These are phyloP conservation scores for Zaprionus taronus DNA, from an alignment of 1,140 invertebrate genomes.

Conservation along the genomic window DNA sequence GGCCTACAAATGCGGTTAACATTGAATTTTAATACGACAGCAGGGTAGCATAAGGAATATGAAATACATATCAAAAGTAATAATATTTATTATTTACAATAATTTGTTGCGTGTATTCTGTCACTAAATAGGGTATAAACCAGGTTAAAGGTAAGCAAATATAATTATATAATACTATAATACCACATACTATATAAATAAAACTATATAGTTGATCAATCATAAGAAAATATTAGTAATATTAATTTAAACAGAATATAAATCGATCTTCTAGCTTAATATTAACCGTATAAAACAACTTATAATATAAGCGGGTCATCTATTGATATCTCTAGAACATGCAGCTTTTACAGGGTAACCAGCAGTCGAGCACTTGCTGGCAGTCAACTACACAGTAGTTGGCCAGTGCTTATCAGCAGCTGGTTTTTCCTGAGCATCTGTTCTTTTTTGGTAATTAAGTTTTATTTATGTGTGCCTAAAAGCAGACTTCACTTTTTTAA, in stretches of 20 bases:
- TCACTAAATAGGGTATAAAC: not conserved
- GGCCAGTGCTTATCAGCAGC: slow-evolving; percentile 11
- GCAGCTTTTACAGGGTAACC: not conserved
- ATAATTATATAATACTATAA: too few species aligned
- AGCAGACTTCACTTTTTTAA: not conserved
- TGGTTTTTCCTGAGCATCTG: slow-evolving; percentile 55
- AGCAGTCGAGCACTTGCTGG: not conserved
- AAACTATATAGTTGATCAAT: too few species aligned
- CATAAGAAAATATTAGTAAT: too few species aligned
- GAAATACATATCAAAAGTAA: not conserved
- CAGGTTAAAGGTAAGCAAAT: too few species aligned
- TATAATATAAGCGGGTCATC: too few species aligned
- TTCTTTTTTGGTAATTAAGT: slow-evolving; percentile 67
- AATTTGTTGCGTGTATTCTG: not conserved
- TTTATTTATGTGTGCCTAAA: slow-evolving; percentile 67
- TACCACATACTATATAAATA: too few species aligned
- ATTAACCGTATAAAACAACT: too few species aligned
- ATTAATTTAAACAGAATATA: too few species aligned
- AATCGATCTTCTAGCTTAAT: too few species aligned
- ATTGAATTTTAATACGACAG: slow-evolving; percentile 57
- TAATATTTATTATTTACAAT: slow-evolving; percentile 34
- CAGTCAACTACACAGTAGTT: not conserved
- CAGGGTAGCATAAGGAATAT: not conserved
- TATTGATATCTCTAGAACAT: too few species aligned
- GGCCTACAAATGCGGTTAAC: slow-evolving; percentile 58